Evolutionary conservation across 2,888 invertebrate species (phyloP), one percentile per base, ranked within the genome.

Genomic region (Ophion obscuratus): DNA sequence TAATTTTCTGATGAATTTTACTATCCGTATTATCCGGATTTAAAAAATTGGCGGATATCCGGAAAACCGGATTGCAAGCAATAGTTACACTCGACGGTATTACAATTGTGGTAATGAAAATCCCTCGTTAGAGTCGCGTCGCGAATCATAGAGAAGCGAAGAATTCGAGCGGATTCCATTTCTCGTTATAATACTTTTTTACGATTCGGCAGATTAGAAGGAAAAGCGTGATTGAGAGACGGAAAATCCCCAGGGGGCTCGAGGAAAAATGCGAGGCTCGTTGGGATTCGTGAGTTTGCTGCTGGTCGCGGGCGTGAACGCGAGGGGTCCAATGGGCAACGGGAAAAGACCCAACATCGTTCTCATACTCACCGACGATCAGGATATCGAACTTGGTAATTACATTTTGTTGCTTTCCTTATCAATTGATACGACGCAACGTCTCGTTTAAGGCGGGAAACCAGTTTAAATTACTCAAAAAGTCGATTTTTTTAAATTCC

Each of bases 281-380:
- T 67, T 83, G 36, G 36, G 74, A 79, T 70, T 79, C 10, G 11
- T 71, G 68, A 71, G 86, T 87, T 92, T 87, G n/a, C 87, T 92
- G 84, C 81, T 90, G 86, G 71, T 86, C 67, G 83, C 90, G 77
- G 87, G 89, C 84, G 92, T 90, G 76, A 91, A 85, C 87, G 90
- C 91, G 80, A 90, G 90, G 73, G 90, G 92, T n/a, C 17, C 40
- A n/a, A 84, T 88, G 20, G 88, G 89, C 71, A 89, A 88, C 84
- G 97, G 97, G 90, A 95, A 97, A 88, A 97, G 98, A 91, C 99
- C 99, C 0, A 99, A 99, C 94, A 99, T 99, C 87, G 97, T 99
- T 85, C 95, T 99, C 87, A 97, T 99, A 89, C 95, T 99, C 88
- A 99, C 99, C 20, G 99, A 99, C 94, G 99, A 99, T 94, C 99